A percentile compares a stretch with the other conserved stretches of the same genome.
Evolutionary conservation across 2,113 vertebrate species (phyloP).

Genomic region (Tetrax tetrax): DNA sequence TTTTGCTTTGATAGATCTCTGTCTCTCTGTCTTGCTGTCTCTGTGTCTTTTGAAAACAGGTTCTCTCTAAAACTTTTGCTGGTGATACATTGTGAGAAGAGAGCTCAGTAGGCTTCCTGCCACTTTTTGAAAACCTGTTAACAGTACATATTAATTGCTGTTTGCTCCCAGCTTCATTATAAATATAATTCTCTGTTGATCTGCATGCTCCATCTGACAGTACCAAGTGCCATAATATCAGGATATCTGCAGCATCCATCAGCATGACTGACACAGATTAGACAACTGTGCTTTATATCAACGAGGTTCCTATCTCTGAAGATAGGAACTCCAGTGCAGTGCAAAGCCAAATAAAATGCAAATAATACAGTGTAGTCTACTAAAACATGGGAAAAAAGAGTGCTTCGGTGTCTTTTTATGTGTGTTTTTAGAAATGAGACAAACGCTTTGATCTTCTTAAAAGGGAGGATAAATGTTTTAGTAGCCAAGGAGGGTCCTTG

Average conservation of each 20-base stretch:
- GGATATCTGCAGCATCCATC: neutral
- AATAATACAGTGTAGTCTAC: neutral
- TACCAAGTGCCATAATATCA: neutral
- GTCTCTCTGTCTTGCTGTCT: neutral
- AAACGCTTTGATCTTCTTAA: neutral
- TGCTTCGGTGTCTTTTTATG: neutral
- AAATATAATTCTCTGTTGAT: conserved; percentile 3
- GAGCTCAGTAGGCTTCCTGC: neutral
- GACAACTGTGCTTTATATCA: neutral
- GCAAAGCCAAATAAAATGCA: neutral
- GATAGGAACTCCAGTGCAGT: neutral
- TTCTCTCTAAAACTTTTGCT: conserved; percentile 5
- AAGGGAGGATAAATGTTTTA: neutral
- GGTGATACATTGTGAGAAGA: neutral
- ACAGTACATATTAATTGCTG: neutral
- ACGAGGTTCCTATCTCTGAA: neutral
- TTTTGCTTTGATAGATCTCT: conserved; percentile 6
- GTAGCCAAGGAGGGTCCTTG: neutral
- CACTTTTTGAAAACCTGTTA: conserved; percentile 16
- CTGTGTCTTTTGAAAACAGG: neutral
- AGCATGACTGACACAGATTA: neutral
- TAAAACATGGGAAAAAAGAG: neutral
- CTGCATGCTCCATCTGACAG: neutral
- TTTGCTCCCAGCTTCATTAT: neutral
- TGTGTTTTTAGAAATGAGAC: neutral